Percentiles rank a stretch among this genome's conserved stretches.
Conservation (phyloP, 64 coral and sea anemone species). For the Pachyseris speciosa region DNA sequence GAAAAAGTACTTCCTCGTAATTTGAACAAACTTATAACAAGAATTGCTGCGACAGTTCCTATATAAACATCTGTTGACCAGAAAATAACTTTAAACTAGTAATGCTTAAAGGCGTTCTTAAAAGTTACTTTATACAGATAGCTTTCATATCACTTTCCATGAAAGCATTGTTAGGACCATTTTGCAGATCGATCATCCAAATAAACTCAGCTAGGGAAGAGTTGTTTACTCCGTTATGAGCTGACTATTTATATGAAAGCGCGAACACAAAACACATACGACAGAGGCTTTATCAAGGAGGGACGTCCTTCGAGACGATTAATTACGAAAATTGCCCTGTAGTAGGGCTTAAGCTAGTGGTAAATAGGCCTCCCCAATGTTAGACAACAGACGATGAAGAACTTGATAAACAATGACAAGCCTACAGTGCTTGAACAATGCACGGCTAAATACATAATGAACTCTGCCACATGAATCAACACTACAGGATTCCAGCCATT, state of each 20-base stretch:
- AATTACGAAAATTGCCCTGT: conserved; percentile 50
- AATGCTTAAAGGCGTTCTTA: background rate
- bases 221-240: background rate
- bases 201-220: background rate
- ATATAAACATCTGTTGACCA: conserved; percentile 6
- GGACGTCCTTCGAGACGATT: background rate
- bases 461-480: background rate
- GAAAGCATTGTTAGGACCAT: background rate
- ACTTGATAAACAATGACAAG: background rate
- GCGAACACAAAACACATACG: conserved; percentile 5
- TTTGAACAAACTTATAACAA: no score
- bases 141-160: no score
- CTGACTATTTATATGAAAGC: conserved; percentile 22
- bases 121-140: conserved; percentile 2
- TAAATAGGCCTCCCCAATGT: conserved; percentile 56
- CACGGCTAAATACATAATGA: background rate
- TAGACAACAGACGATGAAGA: conserved; percentile 35
- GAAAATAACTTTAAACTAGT: conserved; percentile 17
- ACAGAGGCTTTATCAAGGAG: background rate
- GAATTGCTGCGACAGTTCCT: no score
- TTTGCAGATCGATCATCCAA: background rate
- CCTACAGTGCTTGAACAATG: conserved; percentile 23
- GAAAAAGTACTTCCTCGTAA: no score
- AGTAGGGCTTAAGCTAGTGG: background rate
- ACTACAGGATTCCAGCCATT: conserved; percentile 37